Evolutionary conservation across 2,797 vertebrate species (phyloP).

Genomic region (Poliocrania exsul): DNA sequence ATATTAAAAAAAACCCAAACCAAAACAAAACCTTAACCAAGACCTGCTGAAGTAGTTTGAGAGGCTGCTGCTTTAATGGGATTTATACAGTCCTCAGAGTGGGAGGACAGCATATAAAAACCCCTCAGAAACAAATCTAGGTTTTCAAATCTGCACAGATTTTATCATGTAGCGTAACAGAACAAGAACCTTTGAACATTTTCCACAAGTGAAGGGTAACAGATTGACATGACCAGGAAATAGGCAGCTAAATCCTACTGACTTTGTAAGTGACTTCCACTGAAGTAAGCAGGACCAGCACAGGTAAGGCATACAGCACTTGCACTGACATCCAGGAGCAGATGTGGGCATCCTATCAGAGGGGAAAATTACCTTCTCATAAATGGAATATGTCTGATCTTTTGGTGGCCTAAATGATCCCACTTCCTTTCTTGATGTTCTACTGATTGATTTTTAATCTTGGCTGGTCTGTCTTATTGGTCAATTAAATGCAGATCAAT

Average conservation of each 20-base stretch:
- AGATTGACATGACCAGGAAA: neutral
- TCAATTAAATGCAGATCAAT: neutral
- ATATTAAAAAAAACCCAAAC: constrained; percentile 13
- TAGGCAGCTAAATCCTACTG: neutral
- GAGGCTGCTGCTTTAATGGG: constrained; percentile 51
- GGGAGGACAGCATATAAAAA: neutral
- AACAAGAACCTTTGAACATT: constrained; percentile 53
- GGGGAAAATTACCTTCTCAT: neutral
- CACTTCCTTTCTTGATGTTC: neutral
- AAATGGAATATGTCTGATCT: neutral
- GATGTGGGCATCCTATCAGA: neutral
- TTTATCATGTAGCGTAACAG: neutral
- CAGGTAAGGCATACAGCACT: neutral
- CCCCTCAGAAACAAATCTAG: constrained; percentile 41
- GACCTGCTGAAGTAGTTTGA: constrained; percentile 23
- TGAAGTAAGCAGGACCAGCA: neutral
- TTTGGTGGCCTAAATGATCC: neutral
- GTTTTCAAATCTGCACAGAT: constrained; percentile 3
- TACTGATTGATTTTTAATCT: neutral
- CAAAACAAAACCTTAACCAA: neutral
- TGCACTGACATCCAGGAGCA: neutral
- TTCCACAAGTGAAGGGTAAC: constrained; percentile 44
- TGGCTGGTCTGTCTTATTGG: neutral
- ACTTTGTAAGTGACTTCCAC: neutral
- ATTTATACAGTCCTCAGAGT: constrained; percentile 45